phyloP scores from a whole-genome alignment of 2,797 vertebrate genomes.

The Helostoma temminkii region DNA sequence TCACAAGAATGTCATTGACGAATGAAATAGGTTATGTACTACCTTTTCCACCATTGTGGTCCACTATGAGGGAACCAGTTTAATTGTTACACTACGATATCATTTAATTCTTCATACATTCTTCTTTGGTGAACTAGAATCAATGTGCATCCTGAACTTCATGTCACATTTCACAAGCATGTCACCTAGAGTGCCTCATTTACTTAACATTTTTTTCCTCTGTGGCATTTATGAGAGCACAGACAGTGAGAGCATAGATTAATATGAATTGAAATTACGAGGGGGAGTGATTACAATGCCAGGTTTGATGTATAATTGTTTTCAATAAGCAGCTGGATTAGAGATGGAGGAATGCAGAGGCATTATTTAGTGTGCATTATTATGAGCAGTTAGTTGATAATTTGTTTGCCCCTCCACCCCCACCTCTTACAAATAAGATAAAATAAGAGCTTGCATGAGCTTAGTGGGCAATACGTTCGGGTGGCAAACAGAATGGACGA shows the following conservation, averaged over 20 bases:
- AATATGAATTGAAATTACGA: constrained; percentile 37
- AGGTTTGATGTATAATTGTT: constrained; percentile 55
- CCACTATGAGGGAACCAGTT: background rate
- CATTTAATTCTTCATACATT: too few species aligned
- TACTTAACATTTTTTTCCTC: constrained; percentile 6
- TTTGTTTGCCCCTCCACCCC: constrained; percentile 27
- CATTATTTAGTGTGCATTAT: constrained; percentile 47
- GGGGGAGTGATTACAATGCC: constrained; percentile 38
- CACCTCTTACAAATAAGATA: constrained; percentile 1
- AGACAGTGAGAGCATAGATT: constrained; percentile 21
- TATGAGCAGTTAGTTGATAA: constrained; percentile 31
- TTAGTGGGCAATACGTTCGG: constrained; percentile 7
- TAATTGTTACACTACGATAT: background rate
- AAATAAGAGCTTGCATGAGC: constrained; percentile 20
- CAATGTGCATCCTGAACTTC: background rate
- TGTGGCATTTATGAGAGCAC: constrained; percentile 14
- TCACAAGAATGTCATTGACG: too few species aligned
- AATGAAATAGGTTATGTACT: too few species aligned
- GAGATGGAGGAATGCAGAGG: constrained; percentile 27
- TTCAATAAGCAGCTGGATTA: constrained; percentile 46
- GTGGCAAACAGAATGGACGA: constrained; percentile 2
- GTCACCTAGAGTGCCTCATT: constrained; percentile 6
- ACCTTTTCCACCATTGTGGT: background rate
- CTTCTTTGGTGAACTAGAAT: background rate
- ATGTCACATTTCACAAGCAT: constrained; percentile 10